Conservation (phyloP, 2,113 vertebrate species). For the Phyllopteryx taeniolatus region DNA sequence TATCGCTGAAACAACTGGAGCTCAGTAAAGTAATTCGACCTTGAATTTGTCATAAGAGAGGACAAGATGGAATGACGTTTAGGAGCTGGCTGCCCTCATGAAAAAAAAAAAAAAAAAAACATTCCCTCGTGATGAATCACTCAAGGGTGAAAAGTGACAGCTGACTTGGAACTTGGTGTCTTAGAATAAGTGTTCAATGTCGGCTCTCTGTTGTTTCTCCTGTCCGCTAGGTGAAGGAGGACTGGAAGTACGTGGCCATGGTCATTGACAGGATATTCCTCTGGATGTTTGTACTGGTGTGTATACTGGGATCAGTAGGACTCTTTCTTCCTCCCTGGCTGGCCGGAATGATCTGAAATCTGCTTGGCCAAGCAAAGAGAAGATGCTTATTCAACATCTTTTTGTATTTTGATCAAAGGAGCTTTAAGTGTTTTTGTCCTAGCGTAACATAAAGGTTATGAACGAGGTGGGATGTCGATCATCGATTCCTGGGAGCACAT, state of each 20-base stretch:
- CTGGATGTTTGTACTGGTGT: constrained; percentile 96
- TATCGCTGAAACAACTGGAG: constrained; percentile 19
- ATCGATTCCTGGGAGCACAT: constrained; percentile 37
- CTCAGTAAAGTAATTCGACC: constrained; percentile 42
- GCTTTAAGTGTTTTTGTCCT: constrained; percentile 10
- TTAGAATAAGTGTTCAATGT: constrained; percentile 43
- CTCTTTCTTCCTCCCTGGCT: constrained; percentile 96
- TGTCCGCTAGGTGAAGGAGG: constrained; percentile 85
- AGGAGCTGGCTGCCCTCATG: constrained; percentile 44
- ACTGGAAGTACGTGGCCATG: constrained; percentile 99
- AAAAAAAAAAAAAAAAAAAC: constrained; percentile 62
- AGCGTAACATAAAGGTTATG: constrained; percentile 13
- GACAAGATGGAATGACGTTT: constrained; percentile 60
- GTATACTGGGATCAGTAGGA: constrained; percentile 90
- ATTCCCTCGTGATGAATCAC: constrained; percentile 60
- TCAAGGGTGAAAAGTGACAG: constrained; percentile 60
- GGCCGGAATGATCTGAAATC: constrained; percentile 88
- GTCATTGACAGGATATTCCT: constrained; percentile 98
- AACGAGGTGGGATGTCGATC: constrained; percentile 40
- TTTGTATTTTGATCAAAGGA: constrained; percentile 16
- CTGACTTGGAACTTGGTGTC: constrained; percentile 37
- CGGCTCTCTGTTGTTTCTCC: constrained; percentile 28
- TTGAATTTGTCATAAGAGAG: constrained; percentile 48
- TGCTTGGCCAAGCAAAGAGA: constrained; percentile 5
- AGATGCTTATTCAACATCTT: constrained; percentile 16